These are phyloP conservation scores for Syndactyla subalaris DNA, from an alignment of 2,797 vertebrate genomes.

Conservation along the genomic window DNA sequence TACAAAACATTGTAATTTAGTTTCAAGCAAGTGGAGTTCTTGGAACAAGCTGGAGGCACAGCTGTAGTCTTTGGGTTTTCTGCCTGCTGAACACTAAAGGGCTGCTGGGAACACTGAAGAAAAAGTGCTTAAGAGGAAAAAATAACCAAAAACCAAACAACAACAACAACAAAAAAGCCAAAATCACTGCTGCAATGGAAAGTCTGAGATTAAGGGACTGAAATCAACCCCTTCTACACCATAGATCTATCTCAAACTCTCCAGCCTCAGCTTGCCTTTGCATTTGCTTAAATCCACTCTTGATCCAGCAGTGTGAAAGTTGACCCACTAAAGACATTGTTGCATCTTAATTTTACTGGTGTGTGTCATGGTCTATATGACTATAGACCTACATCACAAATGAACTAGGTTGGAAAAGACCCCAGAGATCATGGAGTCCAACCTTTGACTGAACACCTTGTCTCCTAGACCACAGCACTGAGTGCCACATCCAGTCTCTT, in stretches of 20 bases:
- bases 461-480: not conserved
- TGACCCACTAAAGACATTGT: not conserved
- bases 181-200: not conserved
- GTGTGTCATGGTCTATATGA: not conserved
- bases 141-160: no score
- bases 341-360: not conserved
- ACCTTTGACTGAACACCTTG: not conserved
- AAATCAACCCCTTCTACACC: not conserved
- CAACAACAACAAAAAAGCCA: not conserved
- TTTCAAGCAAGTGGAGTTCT: conserved; percentile 17
- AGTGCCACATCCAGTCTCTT: not conserved
- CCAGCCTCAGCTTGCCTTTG: not conserved
- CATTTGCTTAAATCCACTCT: not conserved
- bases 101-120: conserved; percentile 3
- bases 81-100: not conserved
- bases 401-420: not conserved
- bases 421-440: not conserved
- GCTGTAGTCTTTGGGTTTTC: conserved; percentile 53
- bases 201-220: not conserved
- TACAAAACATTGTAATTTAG: conserved; percentile 35
- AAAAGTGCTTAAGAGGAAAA: not conserved
- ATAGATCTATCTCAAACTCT: not conserved
- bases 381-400: not conserved
- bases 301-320: not conserved
- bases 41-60: conserved; percentile 40